These are phyloP conservation scores for Montipora foliosa DNA, from an alignment of 64 coral and sea anemone species.

Conservation along the genomic window DNA sequence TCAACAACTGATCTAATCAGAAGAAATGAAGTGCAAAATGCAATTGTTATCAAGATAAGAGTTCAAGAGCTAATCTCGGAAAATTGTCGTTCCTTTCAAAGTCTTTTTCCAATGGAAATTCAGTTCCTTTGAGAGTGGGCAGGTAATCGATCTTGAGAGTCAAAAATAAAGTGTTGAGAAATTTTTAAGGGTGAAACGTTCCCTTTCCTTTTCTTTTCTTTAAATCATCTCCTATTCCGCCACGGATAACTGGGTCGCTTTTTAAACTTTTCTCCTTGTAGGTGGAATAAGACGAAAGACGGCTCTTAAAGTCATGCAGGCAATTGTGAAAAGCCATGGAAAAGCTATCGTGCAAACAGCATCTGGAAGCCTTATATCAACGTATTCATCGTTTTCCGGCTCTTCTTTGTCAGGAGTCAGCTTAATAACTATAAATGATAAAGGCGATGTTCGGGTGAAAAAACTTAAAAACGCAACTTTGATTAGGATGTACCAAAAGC, in stretches of 20 bases:
- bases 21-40: no score
- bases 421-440: constrained; percentile 44
- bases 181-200: no score
- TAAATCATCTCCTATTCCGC: no score
- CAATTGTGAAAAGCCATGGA: constrained; percentile 63
- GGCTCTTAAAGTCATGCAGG: constrained; percentile 52
- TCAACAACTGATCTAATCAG: no score
- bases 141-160: no score
- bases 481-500: constrained; percentile 28
- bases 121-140: no score
- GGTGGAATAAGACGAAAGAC: constrained; percentile 37
- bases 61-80: no score
- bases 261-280: not conserved
- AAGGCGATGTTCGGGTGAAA: constrained; percentile 35
- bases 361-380: constrained; percentile 44
- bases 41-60: no score
- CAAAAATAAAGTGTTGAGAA: no score
- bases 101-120: no score
- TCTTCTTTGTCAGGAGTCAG: constrained; percentile 43
- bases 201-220: no score
- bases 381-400: not conserved
- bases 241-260: not conserved
- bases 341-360: constrained; percentile 68
- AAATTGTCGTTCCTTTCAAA: no score
- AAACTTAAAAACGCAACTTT: constrained; percentile 42